Base-by-base conservation (phyloP, 2,888 invertebrate genomes). In the Drosophila ezoana region DNA sequence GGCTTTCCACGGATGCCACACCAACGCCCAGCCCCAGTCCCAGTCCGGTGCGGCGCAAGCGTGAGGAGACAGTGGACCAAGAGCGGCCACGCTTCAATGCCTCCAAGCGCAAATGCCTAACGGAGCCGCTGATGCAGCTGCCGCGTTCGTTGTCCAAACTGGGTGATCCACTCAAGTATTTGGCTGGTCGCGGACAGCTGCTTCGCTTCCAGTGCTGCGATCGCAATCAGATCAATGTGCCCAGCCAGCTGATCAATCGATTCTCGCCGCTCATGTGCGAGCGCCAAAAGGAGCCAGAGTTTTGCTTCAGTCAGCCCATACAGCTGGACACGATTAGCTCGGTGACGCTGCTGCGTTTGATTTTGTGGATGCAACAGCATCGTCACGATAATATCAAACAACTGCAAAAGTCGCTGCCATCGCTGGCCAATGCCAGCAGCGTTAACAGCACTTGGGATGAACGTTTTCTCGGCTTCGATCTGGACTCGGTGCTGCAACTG, bases 291-390 rank as follows among this genome's bases (percentile, higher is more conserved):
- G 47, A 62, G 14, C 8, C 28, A 3, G 40, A 54, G 0, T 68
- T 74, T 28, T 23, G 20, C 16, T 16, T 9, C 6, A 35, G 4
- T 1, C 41, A 18, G 5, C 37, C 60, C 3, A 67, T 83, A 0
- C 14, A 18, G 1, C 28, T 83, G 47, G 38, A 65, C 0, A 14
- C 54, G 13, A 66, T 87, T 1, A 51, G 49, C 5, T 81, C 87
- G 4, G 6, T 1, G 1, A 73, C 61, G 0, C 2, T 87, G 41
- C 10, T 44, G 0, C 65, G 63, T 0, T 14, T 83, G 3, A n/a
- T 80, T 0, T 6, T 35, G 1, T 82, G 86, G 80, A 74, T 82
- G 78, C 52, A 77, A 0, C 64, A 61, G 8, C 74, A 82, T 49
- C 41, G 37, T 6, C 8, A 66, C 8, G 65, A 76, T 1, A 48